Conservation (phyloP, 1,140 invertebrate genomes). For the Drosophila ananassae region DNA sequence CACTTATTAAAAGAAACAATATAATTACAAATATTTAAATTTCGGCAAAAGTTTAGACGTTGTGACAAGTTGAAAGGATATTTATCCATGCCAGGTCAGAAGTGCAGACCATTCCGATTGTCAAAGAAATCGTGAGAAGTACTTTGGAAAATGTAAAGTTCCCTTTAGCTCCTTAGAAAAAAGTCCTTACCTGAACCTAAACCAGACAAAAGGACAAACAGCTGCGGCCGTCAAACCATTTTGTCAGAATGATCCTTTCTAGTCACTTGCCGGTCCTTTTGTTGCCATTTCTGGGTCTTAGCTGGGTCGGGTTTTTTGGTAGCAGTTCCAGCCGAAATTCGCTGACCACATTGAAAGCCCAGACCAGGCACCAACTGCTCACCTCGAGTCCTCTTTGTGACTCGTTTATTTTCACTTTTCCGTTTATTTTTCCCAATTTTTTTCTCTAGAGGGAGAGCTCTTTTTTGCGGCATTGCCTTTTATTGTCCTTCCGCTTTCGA, state of each 20-base stretch:
- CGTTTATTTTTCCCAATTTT: conserved; percentile 21
- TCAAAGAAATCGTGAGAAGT: conserved; percentile 37
- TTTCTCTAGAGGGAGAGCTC: conserved; percentile 9
- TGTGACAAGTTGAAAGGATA: conserved; percentile 8
- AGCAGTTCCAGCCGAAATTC: conserved; percentile 22
- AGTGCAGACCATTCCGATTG: conserved; percentile 16
- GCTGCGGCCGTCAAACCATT: conserved; percentile 51
- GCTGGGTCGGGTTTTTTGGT: background rate
- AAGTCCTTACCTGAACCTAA: conserved; percentile 54
- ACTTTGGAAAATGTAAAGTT: conserved; percentile 28
- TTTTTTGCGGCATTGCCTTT: conserved; percentile 59
- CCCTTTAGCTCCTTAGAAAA: conserved; percentile 11
- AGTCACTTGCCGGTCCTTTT: conserved; percentile 31
- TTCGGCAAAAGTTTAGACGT: conserved; percentile 10
- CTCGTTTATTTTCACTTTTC: conserved; percentile 53
- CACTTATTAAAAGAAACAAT: background rate
- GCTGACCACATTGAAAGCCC: conserved; percentile 75
- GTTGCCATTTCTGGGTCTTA: conserved; percentile 8
- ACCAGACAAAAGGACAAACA: conserved; percentile 71
- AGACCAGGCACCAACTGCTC: conserved; percentile 47
- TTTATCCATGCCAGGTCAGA: background rate
- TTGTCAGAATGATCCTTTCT: conserved; percentile 40
- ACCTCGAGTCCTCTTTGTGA: conserved; percentile 51
- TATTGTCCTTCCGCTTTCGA: conserved; percentile 74
- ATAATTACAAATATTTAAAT: conserved; percentile 28